Conservation (phyloP, 2,797 vertebrate species). For the Chloroceryle inda region DNA sequence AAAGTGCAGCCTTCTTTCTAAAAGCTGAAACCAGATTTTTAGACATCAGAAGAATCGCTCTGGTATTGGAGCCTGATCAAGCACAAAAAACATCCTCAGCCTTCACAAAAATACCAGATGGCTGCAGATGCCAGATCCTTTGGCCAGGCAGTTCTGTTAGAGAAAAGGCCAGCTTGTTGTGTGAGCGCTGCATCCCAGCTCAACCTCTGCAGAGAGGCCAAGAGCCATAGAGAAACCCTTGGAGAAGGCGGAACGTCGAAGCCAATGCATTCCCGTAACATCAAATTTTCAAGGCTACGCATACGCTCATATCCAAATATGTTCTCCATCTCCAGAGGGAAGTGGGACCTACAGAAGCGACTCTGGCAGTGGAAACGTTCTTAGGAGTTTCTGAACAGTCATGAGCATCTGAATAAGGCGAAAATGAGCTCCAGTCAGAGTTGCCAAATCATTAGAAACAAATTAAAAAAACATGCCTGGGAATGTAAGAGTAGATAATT, state of each 20-base stretch:
- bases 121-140: constrained; percentile 61
- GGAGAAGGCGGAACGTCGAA: not conserved
- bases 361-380: constrained; percentile 26
- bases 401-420: not conserved
- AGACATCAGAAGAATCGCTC: constrained; percentile 31
- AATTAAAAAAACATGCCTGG: not conserved
- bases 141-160: constrained; percentile 25
- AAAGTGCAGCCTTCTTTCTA: not conserved
- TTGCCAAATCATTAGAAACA: constrained; percentile 21
- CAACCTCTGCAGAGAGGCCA: not conserved
- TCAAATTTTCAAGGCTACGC: not conserved
- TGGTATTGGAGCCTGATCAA: constrained; percentile 12
- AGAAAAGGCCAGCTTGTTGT: constrained; percentile 33
- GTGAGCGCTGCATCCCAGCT: constrained; percentile 32
- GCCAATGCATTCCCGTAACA: constrained; percentile 16
- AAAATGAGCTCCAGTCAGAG: not conserved
- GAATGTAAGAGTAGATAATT: not conserved
- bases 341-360: constrained; percentile 2
- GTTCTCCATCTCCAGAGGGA: not conserved
- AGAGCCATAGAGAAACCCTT: not conserved
- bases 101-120: constrained; percentile 56
- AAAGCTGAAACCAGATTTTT: constrained; percentile 44
- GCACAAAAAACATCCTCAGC: constrained; percentile 32
- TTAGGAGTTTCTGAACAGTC: not conserved
- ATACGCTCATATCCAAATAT: not conserved